Evolutionary conservation across 2,888 invertebrate genomes (phyloP), one percentile per base, ranked within the genome.

Genomic region (Phalera bucephala): DNA sequence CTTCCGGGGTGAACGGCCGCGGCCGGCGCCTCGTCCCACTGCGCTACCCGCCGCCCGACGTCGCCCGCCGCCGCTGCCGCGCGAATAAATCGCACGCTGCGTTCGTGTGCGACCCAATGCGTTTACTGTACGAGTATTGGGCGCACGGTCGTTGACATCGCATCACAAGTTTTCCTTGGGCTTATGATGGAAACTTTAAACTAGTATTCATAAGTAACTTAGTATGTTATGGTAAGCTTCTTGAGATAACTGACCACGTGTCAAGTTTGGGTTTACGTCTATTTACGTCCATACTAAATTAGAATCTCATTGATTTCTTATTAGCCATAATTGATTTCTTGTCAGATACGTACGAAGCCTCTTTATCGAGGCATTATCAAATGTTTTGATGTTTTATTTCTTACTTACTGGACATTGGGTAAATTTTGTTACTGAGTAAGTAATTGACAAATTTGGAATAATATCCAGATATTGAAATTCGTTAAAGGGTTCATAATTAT

Each of bases 1-100:
- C 84, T 88, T 87, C 85, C 88, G 89, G 87, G 90, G 89, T 90
- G 80, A 86, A 86, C 70, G 88, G 64, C 87, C 89, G 66, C 62
- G 5, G 3, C 17, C n/a, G 50, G 61, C 52, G 65, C 72, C 72
- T 71, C 75, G 70, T 71, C 66, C 11, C 23, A 22, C 22, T 22
- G 22, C 72, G 65, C 69, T 70, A 70, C 70, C 58, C 57, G 59
- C 71, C 79, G 53, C 77, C 67, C 74, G 74, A 64, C 78, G 69
- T 54, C 70, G 70, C 74, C 59, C 66, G 60, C 67, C 62, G 43
- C 52, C 35, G 46, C 54, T 52, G 64, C 55, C 63, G 56, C 69
- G 80, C 82, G 81, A 79, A 81, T 83, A 83, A 86, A 83, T 83
- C 80, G 82, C 81, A 68, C 59, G 55, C 63, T 66, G 71, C 64